Base-by-base conservation (phyloP, 1,140 invertebrate genomes). In the Arctopsyche grandis region DNA sequence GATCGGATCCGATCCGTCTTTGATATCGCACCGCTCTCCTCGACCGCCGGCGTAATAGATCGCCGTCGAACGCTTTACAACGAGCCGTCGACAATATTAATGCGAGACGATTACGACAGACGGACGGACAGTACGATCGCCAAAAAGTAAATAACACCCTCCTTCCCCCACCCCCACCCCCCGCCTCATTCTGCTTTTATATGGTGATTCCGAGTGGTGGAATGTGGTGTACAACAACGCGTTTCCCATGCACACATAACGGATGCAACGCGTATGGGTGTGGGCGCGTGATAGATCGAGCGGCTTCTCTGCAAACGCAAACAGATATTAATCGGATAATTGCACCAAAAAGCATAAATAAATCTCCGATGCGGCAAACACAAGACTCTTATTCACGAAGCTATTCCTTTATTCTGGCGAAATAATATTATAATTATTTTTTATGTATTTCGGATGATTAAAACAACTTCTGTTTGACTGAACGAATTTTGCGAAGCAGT, bases 281-380 rank as follows among this genome's bases (percentile, higher is more conserved):
- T 63, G 74, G 74, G 24, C 56, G 22, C 29, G 22, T 76, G 74
- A 76, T 76, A 58, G 74, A 76, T 76, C 21, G 74, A 16, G 24
- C 74, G 52, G 74, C 52, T 76, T 44, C 56, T 76, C 21, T n/a
- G 56, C 70, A 63, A 66, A 76, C 52, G 26, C 46, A 76, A 76
- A 76, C 74, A 76, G 74, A 76, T 76, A 76, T 76, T 58, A 63
- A 76, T 76, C 74, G 60, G 60, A 76, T 38, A 58, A 63, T 76
- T 76, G 21, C 21, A 52, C 48, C 48, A 10, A 14, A 52, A 52
- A 52, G 1, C 48, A 52, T 52, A n/a, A n/a, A 52, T 16, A 52
- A 52, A 52, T 7, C 7, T 38, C 70, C 48, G 46, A 71, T 71
- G 69, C 29, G 22, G 26, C 14, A 1, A 44, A 44, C 69, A 29